These are phyloP conservation scores for Xiphorhynchus elegans DNA, from an alignment of 2,113 vertebrate genomes.

Conservation along the genomic window DNA sequence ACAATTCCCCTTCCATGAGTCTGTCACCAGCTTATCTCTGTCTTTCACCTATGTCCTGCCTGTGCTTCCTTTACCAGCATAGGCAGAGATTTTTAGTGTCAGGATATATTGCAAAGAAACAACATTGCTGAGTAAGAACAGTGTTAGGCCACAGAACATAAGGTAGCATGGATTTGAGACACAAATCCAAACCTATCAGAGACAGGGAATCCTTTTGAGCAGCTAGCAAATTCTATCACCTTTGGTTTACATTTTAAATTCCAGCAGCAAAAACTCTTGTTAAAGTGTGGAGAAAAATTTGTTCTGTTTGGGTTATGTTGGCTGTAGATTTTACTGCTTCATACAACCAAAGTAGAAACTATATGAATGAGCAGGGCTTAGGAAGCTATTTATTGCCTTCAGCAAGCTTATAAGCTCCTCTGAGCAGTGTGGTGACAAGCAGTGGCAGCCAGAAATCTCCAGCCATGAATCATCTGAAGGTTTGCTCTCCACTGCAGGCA, in stretches of 20 bases:
- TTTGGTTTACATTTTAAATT: background rate
- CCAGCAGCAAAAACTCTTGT: background rate
- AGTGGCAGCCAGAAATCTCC: constrained; percentile 1
- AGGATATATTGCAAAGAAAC: background rate
- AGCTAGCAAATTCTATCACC: background rate
- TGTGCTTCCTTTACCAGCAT: background rate
- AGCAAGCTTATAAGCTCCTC: background rate
- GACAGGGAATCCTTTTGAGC: background rate
- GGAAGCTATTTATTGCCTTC: constrained; percentile 18
- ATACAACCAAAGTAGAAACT: background rate
- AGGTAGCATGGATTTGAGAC: background rate
- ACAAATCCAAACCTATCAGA: background rate
- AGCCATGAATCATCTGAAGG: background rate
- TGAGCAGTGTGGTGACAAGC: background rate
- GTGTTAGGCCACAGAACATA: background rate
- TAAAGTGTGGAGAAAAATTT: background rate
- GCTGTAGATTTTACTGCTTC: background rate
- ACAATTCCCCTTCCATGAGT: background rate
- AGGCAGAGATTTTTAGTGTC: background rate
- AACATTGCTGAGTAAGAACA: background rate
- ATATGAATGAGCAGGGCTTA: background rate
- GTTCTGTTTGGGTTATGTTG: background rate
- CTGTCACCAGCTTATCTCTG: background rate
- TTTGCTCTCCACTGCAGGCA: background rate
- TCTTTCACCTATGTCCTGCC: background rate